Base-by-base conservation (phyloP, 2,888 invertebrate species). In the Acheta domesticus region DNA sequence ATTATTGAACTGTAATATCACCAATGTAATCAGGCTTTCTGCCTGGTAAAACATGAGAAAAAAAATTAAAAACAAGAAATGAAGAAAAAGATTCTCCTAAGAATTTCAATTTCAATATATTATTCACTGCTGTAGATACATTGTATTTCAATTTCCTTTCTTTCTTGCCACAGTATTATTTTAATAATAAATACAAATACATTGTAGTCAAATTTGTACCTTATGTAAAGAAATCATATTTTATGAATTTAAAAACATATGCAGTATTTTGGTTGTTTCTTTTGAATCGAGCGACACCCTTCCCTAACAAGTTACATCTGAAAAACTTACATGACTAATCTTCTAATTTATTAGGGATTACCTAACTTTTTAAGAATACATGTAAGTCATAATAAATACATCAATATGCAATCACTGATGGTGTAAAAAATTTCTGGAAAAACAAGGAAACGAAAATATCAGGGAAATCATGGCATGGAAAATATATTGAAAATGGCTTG, bases 31-130 rank as follows among this genome's bases (percentile, higher is more conserved):
- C 62, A 62, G 62, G 62, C n/a, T n/a, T 62, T 3, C n/a, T 62
- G 62, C 62, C 62, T 62, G 62, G n/a, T 62, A 62, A 62, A 62
- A 62, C 11, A 8, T 62, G n/a, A 19, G 62, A 62, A 62, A 62
- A 62, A 62, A 62, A 62, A 62, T 62, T 62, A 62, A 62, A 62
- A 62, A 62, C 62, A 62, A 62, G 62, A 62, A 62, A 62, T n/a
- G n/a, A 62, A 62, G n/a, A 62, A 62, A 62, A 19, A 36, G 36
- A 36, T 36, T 36, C 14, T 62, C n/a, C 62, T 62, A 62, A 62
- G 62, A 62, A 62, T 62, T 36, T 36, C 62, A 62, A 62, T 62
- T 62, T 62, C 62, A 62, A 62, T 19, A 19, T 62, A 62, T 62
- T 62, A 62, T 19, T 19, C 62, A 62, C 62, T 62, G 62, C 62